Evolutionary conservation across 2,113 vertebrate species (phyloP).

Genomic region (Oceanites oceanicus): DNA sequence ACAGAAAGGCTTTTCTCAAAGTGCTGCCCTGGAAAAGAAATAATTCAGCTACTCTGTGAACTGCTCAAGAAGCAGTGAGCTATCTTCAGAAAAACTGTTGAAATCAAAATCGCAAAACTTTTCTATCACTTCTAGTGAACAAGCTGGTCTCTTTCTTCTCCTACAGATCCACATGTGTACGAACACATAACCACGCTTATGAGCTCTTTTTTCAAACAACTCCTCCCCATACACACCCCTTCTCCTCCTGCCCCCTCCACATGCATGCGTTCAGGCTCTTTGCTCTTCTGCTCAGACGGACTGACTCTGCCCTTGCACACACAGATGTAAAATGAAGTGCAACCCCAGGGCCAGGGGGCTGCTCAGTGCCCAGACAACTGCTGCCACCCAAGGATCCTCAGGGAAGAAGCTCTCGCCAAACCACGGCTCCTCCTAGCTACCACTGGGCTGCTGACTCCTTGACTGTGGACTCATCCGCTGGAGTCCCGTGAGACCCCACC

Average conservation of each 20-base stretch:
- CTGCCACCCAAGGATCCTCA: background rate
- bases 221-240: background rate
- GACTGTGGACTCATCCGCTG: background rate
- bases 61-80: background rate
- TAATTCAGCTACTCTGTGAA: background rate
- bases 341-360: background rate
- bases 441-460: background rate
- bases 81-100: background rate
- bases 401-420: background rate
- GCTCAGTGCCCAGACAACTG: background rate
- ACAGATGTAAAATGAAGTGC: background rate
- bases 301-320: background rate
- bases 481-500: background rate
- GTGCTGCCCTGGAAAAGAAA: background rate
- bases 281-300: background rate
- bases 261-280: accelerated
- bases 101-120: background rate
- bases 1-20: background rate
- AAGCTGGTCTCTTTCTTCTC: background rate
- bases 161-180: background rate
- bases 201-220: background rate
- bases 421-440: background rate
- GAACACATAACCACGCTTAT: background rate
- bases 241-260: background rate
- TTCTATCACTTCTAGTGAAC: background rate